Conservation (phyloP, 2,888 invertebrate genomes). For the Cerceris rybyensis region DNA sequence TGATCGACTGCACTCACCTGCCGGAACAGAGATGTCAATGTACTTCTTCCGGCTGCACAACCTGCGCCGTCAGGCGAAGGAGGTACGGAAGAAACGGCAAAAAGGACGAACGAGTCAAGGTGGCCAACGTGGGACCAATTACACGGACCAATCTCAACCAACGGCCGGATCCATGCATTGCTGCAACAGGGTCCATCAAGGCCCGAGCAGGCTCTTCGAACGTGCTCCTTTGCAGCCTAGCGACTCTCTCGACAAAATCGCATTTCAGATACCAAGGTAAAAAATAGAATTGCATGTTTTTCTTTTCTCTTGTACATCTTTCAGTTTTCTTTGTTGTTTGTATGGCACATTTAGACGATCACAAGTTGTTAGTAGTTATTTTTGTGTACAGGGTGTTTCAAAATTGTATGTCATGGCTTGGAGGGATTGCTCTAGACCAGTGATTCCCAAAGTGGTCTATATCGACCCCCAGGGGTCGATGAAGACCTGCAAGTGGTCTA, state of each 20-base stretch:
- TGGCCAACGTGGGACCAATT: conserved; percentile 78
- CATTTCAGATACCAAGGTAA: conserved; percentile 95
- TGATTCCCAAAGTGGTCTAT: too few relatives aligned
- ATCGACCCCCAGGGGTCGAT: too few relatives aligned
- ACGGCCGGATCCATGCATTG: conserved; percentile 80
- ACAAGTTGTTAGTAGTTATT: not conserved
- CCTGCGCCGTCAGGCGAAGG: conserved; percentile 92
- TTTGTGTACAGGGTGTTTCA: too few relatives aligned
- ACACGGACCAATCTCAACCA: conserved; percentile 79
- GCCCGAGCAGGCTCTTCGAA: conserved; percentile 92
- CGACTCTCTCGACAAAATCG: conserved; percentile 95
- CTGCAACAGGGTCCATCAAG: conserved; percentile 84
- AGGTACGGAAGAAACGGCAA: conserved; percentile 86
- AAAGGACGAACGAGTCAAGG: conserved; percentile 75
- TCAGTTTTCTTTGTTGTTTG: not conserved
- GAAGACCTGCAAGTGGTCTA: too few relatives aligned
- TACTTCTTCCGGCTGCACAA: conserved; percentile 98
- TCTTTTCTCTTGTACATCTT: not conserved
- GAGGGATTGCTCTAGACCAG: too few relatives aligned
- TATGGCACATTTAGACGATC: not conserved
- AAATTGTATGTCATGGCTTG: too few relatives aligned
- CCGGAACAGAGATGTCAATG: conserved; percentile 90
- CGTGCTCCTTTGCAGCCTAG: conserved; percentile 91
- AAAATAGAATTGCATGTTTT: conserved; percentile 25
- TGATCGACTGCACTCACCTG: conserved; percentile 51